phyloP scores from a whole-genome alignment of 2,888 invertebrate species.

The Phrixothrix hirtus region DNA sequence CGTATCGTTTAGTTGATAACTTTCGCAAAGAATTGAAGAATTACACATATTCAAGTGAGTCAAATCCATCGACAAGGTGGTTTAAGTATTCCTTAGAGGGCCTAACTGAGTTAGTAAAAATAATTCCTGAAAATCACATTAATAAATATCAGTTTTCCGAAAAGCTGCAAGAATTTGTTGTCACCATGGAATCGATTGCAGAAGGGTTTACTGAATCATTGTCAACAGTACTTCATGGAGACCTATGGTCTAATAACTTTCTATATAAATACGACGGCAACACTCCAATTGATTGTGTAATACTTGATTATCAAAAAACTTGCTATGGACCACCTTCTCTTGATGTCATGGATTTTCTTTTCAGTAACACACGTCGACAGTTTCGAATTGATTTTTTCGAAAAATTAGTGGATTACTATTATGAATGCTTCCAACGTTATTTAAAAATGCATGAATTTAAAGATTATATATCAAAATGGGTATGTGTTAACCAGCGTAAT shows the following conservation, averaged over 20 bases:
- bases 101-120: not conserved
- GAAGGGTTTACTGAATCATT: conserved; percentile 14
- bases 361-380: not conserved
- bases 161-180: conserved; percentile 17
- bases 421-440: not conserved
- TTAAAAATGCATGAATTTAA: not conserved
- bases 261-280: conserved; percentile 40
- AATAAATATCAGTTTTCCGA: conserved; percentile 16
- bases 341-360: not conserved
- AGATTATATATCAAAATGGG: conserved; percentile 41
- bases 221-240: conserved; percentile 40
- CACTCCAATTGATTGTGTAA: conserved; percentile 25
- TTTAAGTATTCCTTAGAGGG: not conserved
- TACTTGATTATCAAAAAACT: conserved; percentile 26
- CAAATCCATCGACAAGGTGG: conserved; percentile 38
- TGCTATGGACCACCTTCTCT: not conserved
- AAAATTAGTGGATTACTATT: not conserved
- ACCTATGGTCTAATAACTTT: conserved; percentile 45
- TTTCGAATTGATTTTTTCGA: conserved; percentile 17
- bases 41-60: conserved; percentile 49
- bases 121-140: not conserved
- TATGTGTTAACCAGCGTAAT: conserved; percentile 25
- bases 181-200: conserved; percentile 10
- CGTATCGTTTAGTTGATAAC: conserved; percentile 39
- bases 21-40: conserved; percentile 47